phyloP scores from a whole-genome alignment of 2,888 invertebrate genomes.

The Dione vanillae region DNA sequence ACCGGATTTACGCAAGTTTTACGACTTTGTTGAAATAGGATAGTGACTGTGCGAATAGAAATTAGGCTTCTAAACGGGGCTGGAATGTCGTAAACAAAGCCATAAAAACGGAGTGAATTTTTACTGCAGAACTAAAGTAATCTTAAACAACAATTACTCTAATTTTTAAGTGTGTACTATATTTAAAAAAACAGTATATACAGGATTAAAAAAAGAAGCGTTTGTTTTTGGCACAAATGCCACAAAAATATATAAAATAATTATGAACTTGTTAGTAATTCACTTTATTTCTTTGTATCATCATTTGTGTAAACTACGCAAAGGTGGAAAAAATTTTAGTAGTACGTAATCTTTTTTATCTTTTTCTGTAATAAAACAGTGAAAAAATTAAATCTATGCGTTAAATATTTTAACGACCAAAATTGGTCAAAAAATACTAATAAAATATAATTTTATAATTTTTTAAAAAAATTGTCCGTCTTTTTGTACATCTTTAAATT shows the following conservation, averaged over 20 bases:
- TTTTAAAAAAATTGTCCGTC: too few relatives aligned
- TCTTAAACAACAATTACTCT: constrained; percentile 12
- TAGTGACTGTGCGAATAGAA: constrained; percentile 43
- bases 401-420: too few relatives aligned
- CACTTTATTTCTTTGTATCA: too few relatives aligned
- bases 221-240: background rate
- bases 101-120: constrained; percentile 44
- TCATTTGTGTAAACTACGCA: too few relatives aligned
- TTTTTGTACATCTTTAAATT: too few relatives aligned
- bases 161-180: constrained; percentile 20
- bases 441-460: too few relatives aligned
- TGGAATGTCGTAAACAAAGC: constrained; percentile 46
- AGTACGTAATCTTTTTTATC: too few relatives aligned
- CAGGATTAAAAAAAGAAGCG: background rate
- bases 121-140: constrained; percentile 38
- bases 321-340: too few relatives aligned
- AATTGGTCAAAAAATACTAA: too few relatives aligned
- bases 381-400: too few relatives aligned
- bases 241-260: background rate
- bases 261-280: too few relatives aligned
- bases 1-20: constrained; percentile 41
- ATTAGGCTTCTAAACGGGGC: constrained; percentile 46
- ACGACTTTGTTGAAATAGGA: constrained; percentile 38
- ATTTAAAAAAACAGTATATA: background rate
- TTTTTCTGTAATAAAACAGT: too few relatives aligned